Percentiles rank a stretch among this genome's conserved stretches.
Conservation (phyloP, 2,113 vertebrate genomes). For the Muntiacus muntjak region DNA sequence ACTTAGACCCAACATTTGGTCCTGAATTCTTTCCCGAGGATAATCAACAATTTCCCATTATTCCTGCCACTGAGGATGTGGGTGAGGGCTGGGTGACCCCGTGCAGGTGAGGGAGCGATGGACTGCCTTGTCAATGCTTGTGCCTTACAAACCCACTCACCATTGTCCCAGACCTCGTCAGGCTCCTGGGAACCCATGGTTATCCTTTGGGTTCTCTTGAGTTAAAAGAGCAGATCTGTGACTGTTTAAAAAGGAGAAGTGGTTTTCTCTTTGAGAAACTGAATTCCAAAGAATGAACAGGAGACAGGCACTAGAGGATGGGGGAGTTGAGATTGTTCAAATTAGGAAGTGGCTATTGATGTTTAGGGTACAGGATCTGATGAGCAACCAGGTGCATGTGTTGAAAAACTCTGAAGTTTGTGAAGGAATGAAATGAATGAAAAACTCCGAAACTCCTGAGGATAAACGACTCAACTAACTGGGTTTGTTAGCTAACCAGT, state of each 20-base stretch:
- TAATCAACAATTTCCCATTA: neutral
- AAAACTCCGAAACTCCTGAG: neutral
- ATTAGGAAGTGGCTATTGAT: neutral
- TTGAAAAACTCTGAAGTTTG: neutral
- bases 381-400: neutral
- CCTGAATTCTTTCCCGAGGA: neutral
- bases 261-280: neutral
- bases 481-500: neutral
- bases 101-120: rapidly evolving
- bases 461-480: too few relatives aligned
- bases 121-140: neutral
- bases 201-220: neutral
- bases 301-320: neutral
- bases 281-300: too few relatives aligned
- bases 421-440: neutral
- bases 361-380: neutral
- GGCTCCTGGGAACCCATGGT: too few relatives aligned
- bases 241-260: neutral
- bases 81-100: neutral
- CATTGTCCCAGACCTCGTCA: rapidly evolving
- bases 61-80: neutral
- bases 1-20: neutral
- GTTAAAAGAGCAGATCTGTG: neutral
- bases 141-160: neutral
- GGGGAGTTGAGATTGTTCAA: neutral